phyloP scores from a whole-genome alignment of 1,140 invertebrate species.

The Subanguina moxae region DNA sequence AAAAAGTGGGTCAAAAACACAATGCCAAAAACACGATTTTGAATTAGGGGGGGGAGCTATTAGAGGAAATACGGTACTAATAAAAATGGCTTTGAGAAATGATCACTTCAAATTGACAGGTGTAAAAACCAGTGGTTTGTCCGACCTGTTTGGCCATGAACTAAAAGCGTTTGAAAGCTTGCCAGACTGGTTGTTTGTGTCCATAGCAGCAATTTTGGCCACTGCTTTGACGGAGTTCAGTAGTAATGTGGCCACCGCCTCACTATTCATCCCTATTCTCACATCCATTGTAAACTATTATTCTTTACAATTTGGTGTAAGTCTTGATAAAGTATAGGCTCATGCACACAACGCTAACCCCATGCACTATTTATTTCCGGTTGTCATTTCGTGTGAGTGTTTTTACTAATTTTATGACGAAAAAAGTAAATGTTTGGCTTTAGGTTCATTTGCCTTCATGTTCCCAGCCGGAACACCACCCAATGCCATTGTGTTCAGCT shows the following conservation, averaged over 20 bases:
- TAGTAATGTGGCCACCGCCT: slow-evolving; percentile 49
- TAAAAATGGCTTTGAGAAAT: background rate
- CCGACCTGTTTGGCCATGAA: slow-evolving; percentile 27
- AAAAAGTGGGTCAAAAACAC: no score
- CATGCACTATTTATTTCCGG: slow-evolving; percentile 79
- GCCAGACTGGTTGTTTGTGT: slow-evolving; percentile 35
- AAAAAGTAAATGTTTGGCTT: background rate
- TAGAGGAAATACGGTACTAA: background rate
- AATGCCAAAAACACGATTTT: no score
- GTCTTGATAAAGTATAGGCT: slow-evolving; percentile 60
- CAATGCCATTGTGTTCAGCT: slow-evolving; percentile 80
- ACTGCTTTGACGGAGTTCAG: slow-evolving; percentile 24
- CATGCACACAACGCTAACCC: slow-evolving; percentile 67
- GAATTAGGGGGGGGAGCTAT: no score
- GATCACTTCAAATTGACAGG: slow-evolving; percentile 16
- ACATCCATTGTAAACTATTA: slow-evolving; percentile 32
- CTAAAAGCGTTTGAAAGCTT: slow-evolving; percentile 24
- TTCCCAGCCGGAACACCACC: slow-evolving; percentile 80
- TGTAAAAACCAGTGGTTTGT: slow-evolving; percentile 30
- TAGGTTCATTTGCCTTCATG: slow-evolving; percentile 69
- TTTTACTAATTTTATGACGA: background rate
- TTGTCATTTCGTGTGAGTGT: slow-evolving; percentile 67
- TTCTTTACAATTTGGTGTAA: background rate
- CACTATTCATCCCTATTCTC: slow-evolving; percentile 50
- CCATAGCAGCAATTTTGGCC: background rate